phyloP scores from a whole-genome alignment of 1,140 invertebrate species.

The Bombus impatiens region DNA sequence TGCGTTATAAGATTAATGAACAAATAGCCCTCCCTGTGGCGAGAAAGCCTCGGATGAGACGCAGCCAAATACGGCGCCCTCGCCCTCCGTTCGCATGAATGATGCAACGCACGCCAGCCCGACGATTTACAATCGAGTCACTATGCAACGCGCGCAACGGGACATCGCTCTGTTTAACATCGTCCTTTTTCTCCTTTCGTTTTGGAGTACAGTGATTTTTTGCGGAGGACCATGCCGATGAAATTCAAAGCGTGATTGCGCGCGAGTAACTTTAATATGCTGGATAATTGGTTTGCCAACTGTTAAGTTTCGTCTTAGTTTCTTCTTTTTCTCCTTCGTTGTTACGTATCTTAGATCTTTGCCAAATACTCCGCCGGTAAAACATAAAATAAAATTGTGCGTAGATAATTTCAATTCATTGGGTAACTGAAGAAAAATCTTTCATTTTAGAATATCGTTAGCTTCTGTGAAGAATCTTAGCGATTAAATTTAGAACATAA shows the following conservation, averaged over 20 bases:
- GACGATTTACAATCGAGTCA: constrained; percentile 76
- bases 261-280: not conserved
- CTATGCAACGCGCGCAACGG: constrained; percentile 75
- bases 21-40: constrained; percentile 70
- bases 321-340: no score
- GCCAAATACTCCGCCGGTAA: no score
- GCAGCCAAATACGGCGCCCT: constrained; percentile 67
- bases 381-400: not conserved
- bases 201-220: constrained; percentile 12
- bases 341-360: no score
- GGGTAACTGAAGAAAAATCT: no score
- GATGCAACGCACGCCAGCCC: constrained; percentile 68
- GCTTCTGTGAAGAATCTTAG: not conserved
- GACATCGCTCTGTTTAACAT: constrained; percentile 42
- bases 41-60: constrained; percentile 62
- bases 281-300: no score
- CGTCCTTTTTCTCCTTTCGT: not conserved
- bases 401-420: not conserved
- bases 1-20: constrained; percentile 78
- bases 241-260: not conserved
- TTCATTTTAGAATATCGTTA: not conserved
- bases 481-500: not conserved
- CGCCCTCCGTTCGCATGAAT: constrained; percentile 71
- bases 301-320: no score
- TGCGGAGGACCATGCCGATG: not conserved